Base-by-base conservation (phyloP, 2,113 vertebrate species). In the Limnothrissa miodon region DNA sequence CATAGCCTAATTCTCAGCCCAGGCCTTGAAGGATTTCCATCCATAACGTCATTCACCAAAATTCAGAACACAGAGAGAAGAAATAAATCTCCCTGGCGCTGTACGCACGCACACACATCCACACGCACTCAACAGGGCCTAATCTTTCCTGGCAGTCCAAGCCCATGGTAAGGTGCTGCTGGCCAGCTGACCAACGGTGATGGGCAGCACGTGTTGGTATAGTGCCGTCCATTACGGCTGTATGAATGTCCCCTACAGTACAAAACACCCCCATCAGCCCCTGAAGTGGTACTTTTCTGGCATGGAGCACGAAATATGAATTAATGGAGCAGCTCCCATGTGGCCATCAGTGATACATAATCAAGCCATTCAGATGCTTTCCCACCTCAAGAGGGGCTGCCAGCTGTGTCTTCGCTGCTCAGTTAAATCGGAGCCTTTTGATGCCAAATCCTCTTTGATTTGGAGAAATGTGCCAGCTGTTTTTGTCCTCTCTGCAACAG, bases 281-380 rank as follows among this genome's bases (percentile, higher is more conserved):
- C 82, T 79, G 80, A 88, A 84, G 86, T 78, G 80, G 48, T 78
- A 82, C 83, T 88, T 83, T 78, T 82, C 82, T 78, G 70, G 78
- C 66, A 56, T 74, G 79, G 42, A 81, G 84, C 36, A 62, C 79
- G 13, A 53, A 82, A 85, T 85, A 66, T 86, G 82, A 85, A 86
- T 88, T 83, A 86, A 87, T 85, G 83, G 78, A 88, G 59, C 83
- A 36, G 53, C 66, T 87, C 82, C 84, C 80, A 81, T 84, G 84
- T 87, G 86, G 70, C 45, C 66, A 45, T 85, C 83, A 83, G 83
- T 80, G 56, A 66, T 83, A 83, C 81, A 82, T 53, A 85, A 88
- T 88, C 82, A 86, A 81, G 85, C 86, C 82, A 88, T 88, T 88
- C 87, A 85, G 78, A 78, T 80, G 82, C 78, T 82, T 82, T 87